Percentiles rank a stretch among this genome's conserved stretches.
These are phyloP conservation scores for Chydorus sphaericus DNA, from an alignment of 2,888 invertebrate species.

Conservation along the genomic window DNA sequence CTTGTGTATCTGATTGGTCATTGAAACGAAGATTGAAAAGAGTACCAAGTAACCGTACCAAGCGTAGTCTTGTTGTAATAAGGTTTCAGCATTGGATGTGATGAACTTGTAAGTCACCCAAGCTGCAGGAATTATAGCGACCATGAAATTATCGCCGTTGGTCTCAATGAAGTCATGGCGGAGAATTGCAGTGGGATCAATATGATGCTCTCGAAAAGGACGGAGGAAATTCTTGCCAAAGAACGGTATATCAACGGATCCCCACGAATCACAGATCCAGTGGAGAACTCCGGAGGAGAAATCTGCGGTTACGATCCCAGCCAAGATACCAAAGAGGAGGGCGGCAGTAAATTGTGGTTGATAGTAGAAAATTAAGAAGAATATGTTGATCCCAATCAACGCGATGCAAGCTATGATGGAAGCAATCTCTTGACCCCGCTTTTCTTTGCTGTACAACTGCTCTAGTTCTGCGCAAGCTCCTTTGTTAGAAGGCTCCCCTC, in stretches of 20 bases:
- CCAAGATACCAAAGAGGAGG: slow-evolving; percentile 64
- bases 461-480: slow-evolving; percentile 92
- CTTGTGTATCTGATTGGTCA: slow-evolving; percentile 99
- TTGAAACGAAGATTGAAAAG: slow-evolving; percentile 83
- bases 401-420: slow-evolving; percentile 73
- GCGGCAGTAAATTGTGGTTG: slow-evolving; percentile 52
- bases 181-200: slow-evolving; percentile 96
- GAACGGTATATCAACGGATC: slow-evolving; percentile 80
- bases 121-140: slow-evolving; percentile 71
- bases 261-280: slow-evolving; percentile 98
- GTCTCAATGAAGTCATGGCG: slow-evolving; percentile 97
- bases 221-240: slow-evolving; percentile 93
- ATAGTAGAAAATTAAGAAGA: slow-evolving; percentile 53
- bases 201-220: slow-evolving; percentile 96
- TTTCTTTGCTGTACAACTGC: slow-evolving; percentile 80
- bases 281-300: slow-evolving; percentile 92
- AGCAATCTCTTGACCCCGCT: slow-evolving; percentile 80
- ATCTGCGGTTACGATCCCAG: slow-evolving; percentile 90
- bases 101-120: slow-evolving; percentile 74
- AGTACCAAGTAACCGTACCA: slow-evolving; percentile 88
- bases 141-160: slow-evolving; percentile 95
- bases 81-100: slow-evolving; percentile 48
- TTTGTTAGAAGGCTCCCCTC: slow-evolving; percentile 91
- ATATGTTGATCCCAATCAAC: slow-evolving; percentile 64
- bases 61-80: slow-evolving; percentile 62